Evolutionary conservation across 2,797 vertebrate genomes (phyloP).

Genomic region (Lemur catta): DNA sequence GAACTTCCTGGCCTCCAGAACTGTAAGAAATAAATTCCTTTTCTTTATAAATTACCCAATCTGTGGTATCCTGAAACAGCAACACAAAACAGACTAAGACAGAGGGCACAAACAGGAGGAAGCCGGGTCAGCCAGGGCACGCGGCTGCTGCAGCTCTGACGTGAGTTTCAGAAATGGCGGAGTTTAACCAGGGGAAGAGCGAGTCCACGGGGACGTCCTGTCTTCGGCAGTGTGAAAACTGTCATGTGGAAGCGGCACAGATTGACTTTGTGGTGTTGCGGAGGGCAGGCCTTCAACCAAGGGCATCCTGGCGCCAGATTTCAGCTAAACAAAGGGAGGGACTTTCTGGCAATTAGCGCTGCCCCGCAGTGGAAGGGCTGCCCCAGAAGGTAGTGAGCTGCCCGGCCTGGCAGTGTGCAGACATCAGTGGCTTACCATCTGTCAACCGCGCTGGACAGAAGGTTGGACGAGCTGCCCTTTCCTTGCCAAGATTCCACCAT

Average conservation of each 20-base stretch:
- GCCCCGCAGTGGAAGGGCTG: not conserved
- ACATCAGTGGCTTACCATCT: not conserved
- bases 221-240: conserved; percentile 25
- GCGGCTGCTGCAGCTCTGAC: not conserved
- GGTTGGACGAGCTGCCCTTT: not conserved
- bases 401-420: fast-evolving
- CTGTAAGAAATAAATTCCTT: not conserved
- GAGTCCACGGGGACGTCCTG: not conserved
- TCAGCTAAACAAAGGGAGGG: conserved; percentile 14
- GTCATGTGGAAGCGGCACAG: conserved; percentile 32
- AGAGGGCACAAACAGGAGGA: not conserved
- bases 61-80: not conserved
- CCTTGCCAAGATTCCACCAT: conserved; percentile 12
- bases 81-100: not conserved
- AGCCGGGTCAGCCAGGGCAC: not conserved
- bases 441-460: conserved; percentile 20
- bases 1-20: not conserved
- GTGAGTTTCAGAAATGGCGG: conserved; percentile 11
- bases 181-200: not conserved
- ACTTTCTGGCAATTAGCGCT: conserved; percentile 48
- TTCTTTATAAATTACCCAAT: not conserved
- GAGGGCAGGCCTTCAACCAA: conserved; percentile 51
- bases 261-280: not conserved
- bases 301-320: conserved; percentile 41
- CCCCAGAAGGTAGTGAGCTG: conserved; percentile 15